Base-by-base conservation (phyloP, 37 sponge, comb jelly and placozoan genomes). In the Ianthella basta region DNA sequence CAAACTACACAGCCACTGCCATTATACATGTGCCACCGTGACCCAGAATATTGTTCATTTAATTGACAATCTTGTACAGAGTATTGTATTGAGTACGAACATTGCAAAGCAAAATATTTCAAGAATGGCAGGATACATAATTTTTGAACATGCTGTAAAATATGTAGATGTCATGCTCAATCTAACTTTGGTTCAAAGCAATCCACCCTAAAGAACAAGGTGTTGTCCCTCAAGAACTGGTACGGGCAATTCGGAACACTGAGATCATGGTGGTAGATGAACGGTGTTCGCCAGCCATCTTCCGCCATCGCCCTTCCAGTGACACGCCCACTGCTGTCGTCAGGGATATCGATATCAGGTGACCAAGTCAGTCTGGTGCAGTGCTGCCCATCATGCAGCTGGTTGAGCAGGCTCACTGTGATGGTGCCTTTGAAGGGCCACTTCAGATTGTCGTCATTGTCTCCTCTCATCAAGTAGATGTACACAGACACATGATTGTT, bases 401-500 rank as follows among this genome's bases (percentile, higher is more conserved):
- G 86, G 81, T 89, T 89, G 59, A 85, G 82, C 29, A 89, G 73
- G 81, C 60, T 86, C 10, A 89, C 55, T 29, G 80, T 74, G 35
- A 89, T 75, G 38, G 59, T 75, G 30, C 82, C 90, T 54, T 50
- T 66, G 44, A 89, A 84, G 2, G 90, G 90, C 85, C 85, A 89
- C 35, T 81, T 65, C 38, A 89, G 77, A 0, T 36, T 3, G 40
- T 85, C 75, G 44, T 89, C 90, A 61, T 54, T 57, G 36, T 89
- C 55, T 56, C 90, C 90, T 24, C 39, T 44, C 90, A 89, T 85
- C 37, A 89, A 74, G 38, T 56, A 59, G 0, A 74, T 75, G 27
- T 61, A 81, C 19, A 85, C 90, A 0, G 90, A 85, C 36, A 89
- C 20, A 27, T 85, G 66, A 4, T 81, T 35, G 24, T 75, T 85